Conservation (phyloP, 2,888 invertebrate species). For the Campoplex nolae region DNA sequence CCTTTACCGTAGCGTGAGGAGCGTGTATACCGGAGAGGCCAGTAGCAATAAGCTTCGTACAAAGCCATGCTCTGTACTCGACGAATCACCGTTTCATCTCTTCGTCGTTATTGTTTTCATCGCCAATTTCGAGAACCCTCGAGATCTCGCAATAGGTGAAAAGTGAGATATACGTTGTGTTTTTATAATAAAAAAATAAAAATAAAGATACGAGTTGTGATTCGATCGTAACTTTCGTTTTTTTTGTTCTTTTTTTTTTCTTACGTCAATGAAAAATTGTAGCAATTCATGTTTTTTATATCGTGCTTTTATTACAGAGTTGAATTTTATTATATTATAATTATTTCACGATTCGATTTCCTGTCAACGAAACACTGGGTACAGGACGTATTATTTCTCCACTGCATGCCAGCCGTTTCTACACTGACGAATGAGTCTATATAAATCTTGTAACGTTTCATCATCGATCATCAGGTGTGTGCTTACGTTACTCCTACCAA, state of each 20-base stretch:
- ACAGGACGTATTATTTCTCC: constrained; percentile 5
- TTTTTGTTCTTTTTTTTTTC: not conserved
- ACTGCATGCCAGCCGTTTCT: constrained; percentile 18
- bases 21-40: constrained; percentile 7
- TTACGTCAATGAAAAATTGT: not conserved
- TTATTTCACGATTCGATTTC: constrained; percentile 33
- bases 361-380: constrained; percentile 8
- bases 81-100: constrained; percentile 2
- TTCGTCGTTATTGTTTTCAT: constrained; percentile 47
- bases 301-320: not conserved
- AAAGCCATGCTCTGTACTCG: not conserved
- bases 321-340: constrained; percentile 1
- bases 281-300: not conserved
- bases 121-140: constrained; percentile 19
- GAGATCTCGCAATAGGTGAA: constrained; percentile 39
- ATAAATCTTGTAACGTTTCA: constrained; percentile 51
- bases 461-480: constrained; percentile 49
- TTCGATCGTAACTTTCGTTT: not conserved
- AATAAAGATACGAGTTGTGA: not conserved
- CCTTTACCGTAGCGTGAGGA: constrained; percentile 23
- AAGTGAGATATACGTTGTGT: constrained; percentile 13
- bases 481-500: not conserved
- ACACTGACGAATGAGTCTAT: constrained; percentile 31
- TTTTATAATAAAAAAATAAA: not conserved
- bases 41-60: constrained; percentile 20